These are phyloP conservation scores for Urosaurus nigricauda DNA, from an alignment of 2,797 vertebrate species.

Conservation along the genomic window DNA sequence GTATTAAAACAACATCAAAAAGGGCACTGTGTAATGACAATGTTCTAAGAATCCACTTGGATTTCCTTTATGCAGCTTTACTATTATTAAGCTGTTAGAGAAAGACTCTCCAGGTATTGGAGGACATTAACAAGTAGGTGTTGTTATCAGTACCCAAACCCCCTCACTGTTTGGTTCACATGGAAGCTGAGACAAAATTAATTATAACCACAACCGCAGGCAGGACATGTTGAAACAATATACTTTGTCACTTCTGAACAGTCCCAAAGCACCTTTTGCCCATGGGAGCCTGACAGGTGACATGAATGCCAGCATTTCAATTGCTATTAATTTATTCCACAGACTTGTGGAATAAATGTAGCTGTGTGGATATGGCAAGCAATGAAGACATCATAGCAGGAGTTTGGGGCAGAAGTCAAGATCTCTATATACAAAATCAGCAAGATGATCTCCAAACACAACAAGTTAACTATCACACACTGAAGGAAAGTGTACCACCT, in stretches of 20 bases:
- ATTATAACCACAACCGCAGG: constrained; percentile 18
- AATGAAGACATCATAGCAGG: not conserved
- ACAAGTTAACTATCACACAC: not conserved
- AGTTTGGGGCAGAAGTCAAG: not conserved
- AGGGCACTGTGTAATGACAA: not conserved
- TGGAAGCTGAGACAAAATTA: constrained; percentile 9
- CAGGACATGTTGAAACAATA: not conserved
- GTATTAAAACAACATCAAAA: not conserved
- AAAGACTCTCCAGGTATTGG: not conserved
- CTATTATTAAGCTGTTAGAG: not conserved
- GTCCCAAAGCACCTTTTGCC: not conserved
- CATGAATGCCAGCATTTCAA: not conserved
- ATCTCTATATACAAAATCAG: not conserved
- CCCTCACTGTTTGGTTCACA: not conserved
- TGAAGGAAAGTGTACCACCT: not conserved
- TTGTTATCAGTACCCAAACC: constrained; percentile 5
- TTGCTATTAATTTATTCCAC: constrained; percentile 7
- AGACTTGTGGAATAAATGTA: not conserved
- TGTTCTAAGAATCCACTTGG: not conserved
- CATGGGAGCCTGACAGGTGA: not conserved
- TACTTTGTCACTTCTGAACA: not conserved
- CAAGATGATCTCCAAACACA: not conserved
- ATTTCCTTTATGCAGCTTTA: not conserved
- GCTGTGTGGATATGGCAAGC: not conserved
- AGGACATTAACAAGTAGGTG: not conserved